phyloP scores from a whole-genome alignment of 37 sponge, comb jelly and placozoan genomes.

The Cladorhizidae sp. region DNA sequence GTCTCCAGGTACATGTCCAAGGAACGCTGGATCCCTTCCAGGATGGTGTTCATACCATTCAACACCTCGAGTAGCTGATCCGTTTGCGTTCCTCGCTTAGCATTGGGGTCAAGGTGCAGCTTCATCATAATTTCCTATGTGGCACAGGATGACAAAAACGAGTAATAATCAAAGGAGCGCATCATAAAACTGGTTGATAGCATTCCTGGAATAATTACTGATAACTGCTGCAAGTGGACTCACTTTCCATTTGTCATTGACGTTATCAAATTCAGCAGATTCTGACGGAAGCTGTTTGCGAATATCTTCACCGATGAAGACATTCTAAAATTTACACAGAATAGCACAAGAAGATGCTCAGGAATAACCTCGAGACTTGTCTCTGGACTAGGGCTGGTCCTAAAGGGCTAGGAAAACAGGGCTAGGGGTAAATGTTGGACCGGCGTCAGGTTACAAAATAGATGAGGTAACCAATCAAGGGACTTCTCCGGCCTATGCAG shows the following conservation, averaged over 20 bases:
- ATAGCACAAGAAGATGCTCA: neutral
- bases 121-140: constrained; percentile 75
- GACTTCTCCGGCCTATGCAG: no score
- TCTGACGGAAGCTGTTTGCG: constrained; percentile 96
- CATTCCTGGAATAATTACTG: no score
- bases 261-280: constrained; percentile 88
- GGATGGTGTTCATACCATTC: constrained; percentile 86
- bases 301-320: constrained; percentile 98
- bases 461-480: neutral
- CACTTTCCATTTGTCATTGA: constrained; percentile 92
- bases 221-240: no score
- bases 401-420: no score
- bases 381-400: no score
- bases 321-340: constrained; percentile 63
- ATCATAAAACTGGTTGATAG: neutral
- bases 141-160: neutral
- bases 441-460: neutral
- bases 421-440: no score
- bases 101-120: constrained; percentile 87
- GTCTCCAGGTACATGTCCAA: constrained; percentile 99
- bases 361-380: no score
- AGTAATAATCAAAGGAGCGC: neutral
- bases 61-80: constrained; percentile 81
- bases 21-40: constrained; percentile 95
- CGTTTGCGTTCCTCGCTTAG: constrained; percentile 90